Evolutionary conservation across 2,797 vertebrate genomes (phyloP).

Genomic region (Cuculus canorus): DNA sequence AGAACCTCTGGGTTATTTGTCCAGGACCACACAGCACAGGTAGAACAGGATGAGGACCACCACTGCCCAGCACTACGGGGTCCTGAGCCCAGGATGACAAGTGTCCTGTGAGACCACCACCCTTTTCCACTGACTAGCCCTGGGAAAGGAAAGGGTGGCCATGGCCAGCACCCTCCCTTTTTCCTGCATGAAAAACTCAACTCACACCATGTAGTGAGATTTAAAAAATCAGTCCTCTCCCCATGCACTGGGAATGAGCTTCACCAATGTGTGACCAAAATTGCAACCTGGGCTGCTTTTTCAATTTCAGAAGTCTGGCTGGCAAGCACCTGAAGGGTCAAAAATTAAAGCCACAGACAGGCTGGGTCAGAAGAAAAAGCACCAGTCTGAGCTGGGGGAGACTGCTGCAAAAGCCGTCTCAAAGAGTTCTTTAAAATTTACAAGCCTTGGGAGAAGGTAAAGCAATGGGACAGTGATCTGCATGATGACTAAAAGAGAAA

Average conservation of each 20-base stretch:
- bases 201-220: background rate
- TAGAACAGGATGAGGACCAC: background rate
- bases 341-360: background rate
- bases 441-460: background rate
- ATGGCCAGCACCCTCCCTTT: background rate
- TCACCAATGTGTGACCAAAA: background rate
- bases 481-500: background rate
- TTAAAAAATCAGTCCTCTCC: background rate
- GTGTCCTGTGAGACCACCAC: accelerated
- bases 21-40: background rate
- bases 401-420: background rate
- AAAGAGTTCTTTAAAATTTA: background rate
- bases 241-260: background rate
- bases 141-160: background rate
- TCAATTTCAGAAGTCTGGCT: background rate
- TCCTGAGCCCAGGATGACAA: background rate
- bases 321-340: background rate
- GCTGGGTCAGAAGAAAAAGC: background rate
- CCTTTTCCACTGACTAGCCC: background rate
- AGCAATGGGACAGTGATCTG: background rate
- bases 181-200: background rate
- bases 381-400: background rate
- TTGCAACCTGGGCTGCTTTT: background rate
- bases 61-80: background rate
- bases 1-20: background rate